phyloP scores from a whole-genome alignment of 2,113 vertebrate species.

The Seriola quinqueradiata region DNA sequence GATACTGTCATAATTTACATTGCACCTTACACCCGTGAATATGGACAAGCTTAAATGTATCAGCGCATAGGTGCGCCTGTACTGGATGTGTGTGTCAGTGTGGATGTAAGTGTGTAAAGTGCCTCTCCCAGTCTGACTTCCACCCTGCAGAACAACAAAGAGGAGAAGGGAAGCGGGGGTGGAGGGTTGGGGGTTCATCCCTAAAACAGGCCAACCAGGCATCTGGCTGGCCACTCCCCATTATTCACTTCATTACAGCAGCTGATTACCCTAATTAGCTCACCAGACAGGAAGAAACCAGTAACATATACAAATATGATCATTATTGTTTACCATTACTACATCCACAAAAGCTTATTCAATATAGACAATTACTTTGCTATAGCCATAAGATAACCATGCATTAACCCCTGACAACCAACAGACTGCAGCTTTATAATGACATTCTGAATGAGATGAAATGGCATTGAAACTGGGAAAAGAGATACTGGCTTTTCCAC shows the following conservation, averaged over 20 bases:
- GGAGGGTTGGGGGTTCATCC: neutral
- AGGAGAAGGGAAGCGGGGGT: neutral
- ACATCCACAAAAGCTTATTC: neutral
- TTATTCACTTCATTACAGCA: constrained; percentile 30
- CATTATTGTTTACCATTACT: constrained; percentile 2
- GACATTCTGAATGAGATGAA: neutral
- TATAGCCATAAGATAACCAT: neutral
- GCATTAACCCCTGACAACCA: neutral
- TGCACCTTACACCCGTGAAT: too few relatives aligned
- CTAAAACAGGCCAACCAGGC: neutral
- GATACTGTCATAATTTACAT: neutral
- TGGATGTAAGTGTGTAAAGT: neutral
- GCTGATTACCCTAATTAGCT: constrained; percentile 40
- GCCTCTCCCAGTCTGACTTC: constrained; percentile 16
- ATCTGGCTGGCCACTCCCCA: constrained; percentile 49
- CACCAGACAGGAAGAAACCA: constrained; percentile 30
- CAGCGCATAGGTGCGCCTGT: neutral
- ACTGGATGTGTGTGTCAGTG: neutral
- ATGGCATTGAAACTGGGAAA: neutral
- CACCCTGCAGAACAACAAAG: constrained; percentile 27
- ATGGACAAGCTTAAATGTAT: neutral
- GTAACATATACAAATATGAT: constrained; percentile 7
- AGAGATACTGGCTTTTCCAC: neutral
- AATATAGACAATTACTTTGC: neutral
- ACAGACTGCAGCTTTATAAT: neutral